A percentile compares a stretch with the other conserved stretches of the same genome.
Conservation (phyloP, 2,888 invertebrate species). For the Eremobia ochroleuca region DNA sequence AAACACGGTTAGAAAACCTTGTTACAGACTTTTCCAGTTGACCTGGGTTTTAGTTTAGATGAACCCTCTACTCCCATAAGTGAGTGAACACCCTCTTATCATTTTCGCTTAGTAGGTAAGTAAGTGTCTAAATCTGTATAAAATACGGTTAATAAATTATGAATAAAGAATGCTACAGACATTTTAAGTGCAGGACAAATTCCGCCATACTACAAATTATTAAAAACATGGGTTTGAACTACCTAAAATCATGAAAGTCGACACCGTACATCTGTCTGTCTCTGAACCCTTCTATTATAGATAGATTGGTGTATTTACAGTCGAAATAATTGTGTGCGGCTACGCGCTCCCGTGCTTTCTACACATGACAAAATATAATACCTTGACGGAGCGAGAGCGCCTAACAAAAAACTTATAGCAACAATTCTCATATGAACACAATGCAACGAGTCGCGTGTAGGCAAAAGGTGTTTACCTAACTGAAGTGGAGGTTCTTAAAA, state of each 20-base stretch:
- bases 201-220: background rate
- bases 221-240: background rate
- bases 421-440: background rate
- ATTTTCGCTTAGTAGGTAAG: background rate
- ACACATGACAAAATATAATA: background rate
- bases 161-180: background rate
- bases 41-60: background rate
- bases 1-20: background rate
- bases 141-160: background rate
- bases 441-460: background rate
- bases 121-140: background rate
- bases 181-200: background rate
- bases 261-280: background rate
- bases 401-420: conserved; percentile 11
- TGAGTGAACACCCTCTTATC: background rate
- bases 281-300: background rate
- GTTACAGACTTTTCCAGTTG: background rate
- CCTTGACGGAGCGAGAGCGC: background rate
- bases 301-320: background rate
- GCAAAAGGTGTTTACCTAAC: background rate
- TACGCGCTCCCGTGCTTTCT: background rate
- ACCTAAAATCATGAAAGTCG: background rate
- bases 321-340: background rate
- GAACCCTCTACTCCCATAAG: background rate
- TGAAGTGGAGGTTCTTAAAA: background rate